Percentiles rank a stretch among this genome's conserved stretches.
Evolutionary conservation across 1,140 invertebrate genomes (phyloP).

Genomic region (Prorops nasuta): DNA sequence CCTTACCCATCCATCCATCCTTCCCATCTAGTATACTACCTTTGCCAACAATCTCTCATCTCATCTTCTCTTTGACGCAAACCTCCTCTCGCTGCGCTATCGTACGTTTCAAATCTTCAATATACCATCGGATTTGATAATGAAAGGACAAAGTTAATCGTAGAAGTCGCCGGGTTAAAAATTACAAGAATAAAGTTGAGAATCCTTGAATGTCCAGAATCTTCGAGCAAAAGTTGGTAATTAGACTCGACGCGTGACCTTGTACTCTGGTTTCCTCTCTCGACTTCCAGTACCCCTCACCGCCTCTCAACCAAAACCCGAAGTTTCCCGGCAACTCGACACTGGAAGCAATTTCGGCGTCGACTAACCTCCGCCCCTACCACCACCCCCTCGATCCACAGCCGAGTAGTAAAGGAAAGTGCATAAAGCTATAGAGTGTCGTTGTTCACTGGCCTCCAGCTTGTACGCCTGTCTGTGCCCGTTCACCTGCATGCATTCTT

Average conservation of each 20-base stretch:
- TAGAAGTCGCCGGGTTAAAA: neutral
- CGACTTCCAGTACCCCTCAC: conserved; percentile 18
- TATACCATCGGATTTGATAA: neutral
- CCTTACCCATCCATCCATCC: conserved; percentile 12
- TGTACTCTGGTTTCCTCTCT: conserved; percentile 47
- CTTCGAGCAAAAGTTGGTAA: conserved; percentile 53
- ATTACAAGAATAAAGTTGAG: too few relatives aligned
- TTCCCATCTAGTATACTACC: conserved; percentile 24
- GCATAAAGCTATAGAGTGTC: conserved; percentile 48
- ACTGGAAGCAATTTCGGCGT: conserved; percentile 55
- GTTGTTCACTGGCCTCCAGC: too few relatives aligned
- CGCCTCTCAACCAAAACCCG: conserved; percentile 38
- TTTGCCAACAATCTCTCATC: conserved; percentile 18
- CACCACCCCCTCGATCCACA: conserved; percentile 31
- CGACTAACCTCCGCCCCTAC: conserved; percentile 24
- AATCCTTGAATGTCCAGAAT: conserved; percentile 22
- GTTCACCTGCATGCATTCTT: too few relatives aligned
- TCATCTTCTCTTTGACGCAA: conserved; percentile 27
- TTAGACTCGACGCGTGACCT: conserved; percentile 55
- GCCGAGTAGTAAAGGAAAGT: conserved; percentile 47
- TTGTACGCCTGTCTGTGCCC: too few relatives aligned
- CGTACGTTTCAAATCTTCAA: too few relatives aligned
- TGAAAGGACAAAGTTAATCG: neutral
- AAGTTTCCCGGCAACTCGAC: conserved; percentile 51
- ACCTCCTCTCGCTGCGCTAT: conserved; percentile 10